Base-by-base conservation (phyloP, 2,888 invertebrate species). In the Polydrusus pterygomalis region DNA sequence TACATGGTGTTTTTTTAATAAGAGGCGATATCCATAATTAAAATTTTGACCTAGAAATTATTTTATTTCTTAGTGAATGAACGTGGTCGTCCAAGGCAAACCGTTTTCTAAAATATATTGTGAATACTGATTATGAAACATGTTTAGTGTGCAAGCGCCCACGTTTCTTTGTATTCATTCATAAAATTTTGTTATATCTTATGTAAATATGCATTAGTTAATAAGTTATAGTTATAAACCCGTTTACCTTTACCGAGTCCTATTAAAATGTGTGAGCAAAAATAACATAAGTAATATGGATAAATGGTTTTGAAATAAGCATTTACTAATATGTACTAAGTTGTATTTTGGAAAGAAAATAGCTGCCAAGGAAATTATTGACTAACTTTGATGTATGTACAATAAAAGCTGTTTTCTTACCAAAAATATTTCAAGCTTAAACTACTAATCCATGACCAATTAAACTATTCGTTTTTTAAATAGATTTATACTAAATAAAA, bases 171-270 rank as follows among this genome's bases (percentile, higher is more conserved):
- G 51, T 30, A 38, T 75, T 75, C 75, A 75, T 75, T 75, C 75
- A 75, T 75, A 75, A 75, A 75, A 71, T 71, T 75, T 75, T 60
- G 56, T 69, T 73, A 49, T 73, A 73, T 65, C 67, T 70, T 54
- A 67, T 67, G 67, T 60, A 73, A 67, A 73, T 73, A 38, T 54
- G 30, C 47, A 69, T 73, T 56, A 65, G 34, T 58, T 58, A 11
- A 49, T 67, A 20, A 67, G 71, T 43, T 9, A 43, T n/a, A 34
- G 43, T 71, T 54, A 64, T 54, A 43, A 71, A 71, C 71, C 64
- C 64, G 71, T 71, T 71, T 51, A 64, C 71, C 71, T 71, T 71
- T 64, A 71, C 25, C 17, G 15, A 13, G 15, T 62, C 43, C 7
- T 62, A 45, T 20, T 60, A 49, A 58, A 45, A 49, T 49, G 17